Conservation (phyloP, 1,140 invertebrate genomes). For the Procambarus clarkii region DNA sequence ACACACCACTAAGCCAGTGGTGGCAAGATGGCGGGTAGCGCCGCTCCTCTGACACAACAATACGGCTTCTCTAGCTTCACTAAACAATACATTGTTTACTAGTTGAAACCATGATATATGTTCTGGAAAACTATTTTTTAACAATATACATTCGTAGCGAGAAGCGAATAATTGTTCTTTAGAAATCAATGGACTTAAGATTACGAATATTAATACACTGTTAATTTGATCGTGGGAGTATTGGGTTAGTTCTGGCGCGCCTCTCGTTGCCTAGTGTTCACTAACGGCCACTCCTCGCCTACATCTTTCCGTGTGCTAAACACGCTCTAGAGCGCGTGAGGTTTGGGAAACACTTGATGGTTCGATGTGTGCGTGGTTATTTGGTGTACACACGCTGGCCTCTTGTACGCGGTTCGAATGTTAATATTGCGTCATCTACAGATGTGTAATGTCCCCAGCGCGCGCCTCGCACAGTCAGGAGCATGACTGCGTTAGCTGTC, state of each 20-base stretch:
- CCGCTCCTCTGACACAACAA: neutral
- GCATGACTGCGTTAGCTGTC: slow-evolving; percentile 14
- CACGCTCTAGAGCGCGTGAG: neutral
- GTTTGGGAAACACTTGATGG: neutral
- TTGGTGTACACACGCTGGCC: no score
- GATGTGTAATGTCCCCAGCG: neutral
- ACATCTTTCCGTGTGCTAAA: no score
- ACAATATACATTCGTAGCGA: neutral
- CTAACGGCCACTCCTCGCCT: no score
- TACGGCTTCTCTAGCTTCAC: neutral
- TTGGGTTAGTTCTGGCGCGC: no score
- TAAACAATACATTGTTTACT: neutral
- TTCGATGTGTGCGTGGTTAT: no score
- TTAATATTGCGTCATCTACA: neutral
- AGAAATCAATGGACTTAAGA: neutral
- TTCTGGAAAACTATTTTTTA: neutral
- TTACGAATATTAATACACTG: neutral
- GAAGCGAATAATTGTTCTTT: neutral
- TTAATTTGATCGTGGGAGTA: neutral
- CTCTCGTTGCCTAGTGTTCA: no score
- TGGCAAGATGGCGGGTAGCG: neutral
- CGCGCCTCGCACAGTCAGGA: neutral
- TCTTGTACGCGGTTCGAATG: neutral
- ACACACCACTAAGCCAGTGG: neutral
- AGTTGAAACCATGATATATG: neutral